Conservation (phyloP, 2,888 invertebrate genomes). For the Congeria kusceri region DNA sequence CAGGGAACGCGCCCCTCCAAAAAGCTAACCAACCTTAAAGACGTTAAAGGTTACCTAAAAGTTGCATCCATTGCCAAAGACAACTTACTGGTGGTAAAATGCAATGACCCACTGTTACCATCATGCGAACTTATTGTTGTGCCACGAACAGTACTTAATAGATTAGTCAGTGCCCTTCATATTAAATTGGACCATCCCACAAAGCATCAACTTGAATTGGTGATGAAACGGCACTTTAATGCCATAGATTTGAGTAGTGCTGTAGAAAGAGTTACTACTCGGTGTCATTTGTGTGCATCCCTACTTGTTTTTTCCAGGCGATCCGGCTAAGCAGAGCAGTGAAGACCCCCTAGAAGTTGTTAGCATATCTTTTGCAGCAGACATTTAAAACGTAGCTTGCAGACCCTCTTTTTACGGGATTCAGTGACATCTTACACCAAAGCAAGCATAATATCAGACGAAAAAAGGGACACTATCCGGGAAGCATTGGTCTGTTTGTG, state of each 20-base stretch:
- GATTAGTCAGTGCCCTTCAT: no score
- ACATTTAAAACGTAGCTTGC: slow-evolving; percentile 51
- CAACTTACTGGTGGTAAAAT: background rate
- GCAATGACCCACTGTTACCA: no score
- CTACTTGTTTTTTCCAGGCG: slow-evolving; percentile 3
- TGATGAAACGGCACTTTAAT: no score
- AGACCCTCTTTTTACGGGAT: slow-evolving; percentile 55
- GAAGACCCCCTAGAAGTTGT: slow-evolving; percentile 44
- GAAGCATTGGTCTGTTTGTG: no score
- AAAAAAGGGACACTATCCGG: slow-evolving; percentile 39
- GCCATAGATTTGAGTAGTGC: no score
- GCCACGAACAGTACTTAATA: no score
- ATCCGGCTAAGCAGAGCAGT: slow-evolving; percentile 32
- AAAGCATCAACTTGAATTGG: slow-evolving; percentile 47
- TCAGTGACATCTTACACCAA: no score
- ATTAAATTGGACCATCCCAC: no score
- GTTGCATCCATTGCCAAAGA: slow-evolving; percentile 11
- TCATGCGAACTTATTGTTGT: no score
- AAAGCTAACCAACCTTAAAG: no score
- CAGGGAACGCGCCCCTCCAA: slow-evolving; percentile 70
- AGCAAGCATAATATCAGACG: no score
- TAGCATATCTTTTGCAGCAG: slow-evolving; percentile 57
- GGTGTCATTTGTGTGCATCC: slow-evolving; percentile 33
- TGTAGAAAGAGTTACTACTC: slow-evolving; percentile 21
- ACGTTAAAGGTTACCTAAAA: no score